phyloP scores from a whole-genome alignment of 2,888 invertebrate species.

The Drosophila hamatofila region DNA sequence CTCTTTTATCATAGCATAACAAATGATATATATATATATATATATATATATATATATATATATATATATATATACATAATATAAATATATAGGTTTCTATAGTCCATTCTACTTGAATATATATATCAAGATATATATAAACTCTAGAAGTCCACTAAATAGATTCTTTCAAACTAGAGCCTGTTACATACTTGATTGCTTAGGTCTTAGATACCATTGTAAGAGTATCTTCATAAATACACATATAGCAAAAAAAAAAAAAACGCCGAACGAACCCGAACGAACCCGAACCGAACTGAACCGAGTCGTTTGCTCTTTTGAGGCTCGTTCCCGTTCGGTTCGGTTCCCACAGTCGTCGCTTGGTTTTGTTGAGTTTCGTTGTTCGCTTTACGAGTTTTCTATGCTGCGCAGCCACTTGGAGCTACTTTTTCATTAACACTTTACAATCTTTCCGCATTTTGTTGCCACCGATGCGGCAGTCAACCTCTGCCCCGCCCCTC shows the following conservation, averaged over 20 bases:
- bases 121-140: too few relatives aligned
- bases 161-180: neutral
- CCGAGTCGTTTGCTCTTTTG: constrained; percentile 22
- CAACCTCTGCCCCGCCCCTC: constrained; percentile 3
- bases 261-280: too few relatives aligned
- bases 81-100: too few relatives aligned
- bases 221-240: neutral
- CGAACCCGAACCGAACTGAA: constrained; percentile 28
- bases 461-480: constrained; percentile 29
- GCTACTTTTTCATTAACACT: constrained; percentile 81
- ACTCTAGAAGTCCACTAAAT: too few relatives aligned
- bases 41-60: too few relatives aligned
- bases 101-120: too few relatives aligned
- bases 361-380: constrained; percentile 28
- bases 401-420: constrained; percentile 44
- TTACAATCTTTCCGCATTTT: constrained; percentile 78
- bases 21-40: too few relatives aligned
- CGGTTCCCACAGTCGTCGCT: constrained; percentile 74
- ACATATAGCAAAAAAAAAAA: neutral
- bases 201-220: too few relatives aligned
- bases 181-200: neutral
- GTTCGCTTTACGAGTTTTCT: constrained; percentile 64
- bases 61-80: too few relatives aligned
- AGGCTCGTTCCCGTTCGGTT: constrained; percentile 25
- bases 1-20: neutral